Evolutionary conservation across 2,888 invertebrate genomes (phyloP).

Genomic region (Stegophylla sp.): DNA sequence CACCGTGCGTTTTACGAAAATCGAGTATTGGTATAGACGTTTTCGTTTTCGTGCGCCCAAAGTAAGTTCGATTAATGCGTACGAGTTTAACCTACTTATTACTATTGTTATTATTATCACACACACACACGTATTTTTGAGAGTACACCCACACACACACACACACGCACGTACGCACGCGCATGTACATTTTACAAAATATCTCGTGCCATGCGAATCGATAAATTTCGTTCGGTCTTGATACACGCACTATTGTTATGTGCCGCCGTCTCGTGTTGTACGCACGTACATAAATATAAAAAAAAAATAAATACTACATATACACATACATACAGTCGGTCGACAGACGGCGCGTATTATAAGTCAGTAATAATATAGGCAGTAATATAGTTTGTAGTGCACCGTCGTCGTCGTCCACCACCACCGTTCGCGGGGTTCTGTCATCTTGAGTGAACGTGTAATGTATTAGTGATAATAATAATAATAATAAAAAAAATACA

Average conservation of each 20-base stretch:
- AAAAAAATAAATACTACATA: too few species aligned
- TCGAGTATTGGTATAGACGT: too few species aligned
- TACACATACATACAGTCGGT: not conserved
- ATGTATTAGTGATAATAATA: not conserved
- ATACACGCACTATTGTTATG: slow-evolving; percentile 47
- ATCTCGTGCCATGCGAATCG: slow-evolving; percentile 50
- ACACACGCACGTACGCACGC: too few species aligned
- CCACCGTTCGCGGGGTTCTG: not conserved
- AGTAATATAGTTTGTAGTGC: too few species aligned
- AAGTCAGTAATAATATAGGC: not conserved
- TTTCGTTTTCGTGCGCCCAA: too few species aligned
- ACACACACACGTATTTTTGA: not conserved
- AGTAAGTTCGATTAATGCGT: too few species aligned
- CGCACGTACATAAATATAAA: too few species aligned
- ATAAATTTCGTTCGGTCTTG: slow-evolving; percentile 45
- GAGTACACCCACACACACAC: too few species aligned
- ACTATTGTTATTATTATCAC: not conserved
- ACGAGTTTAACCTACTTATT: too few species aligned
- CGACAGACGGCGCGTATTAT: not conserved
- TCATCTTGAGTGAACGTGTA: not conserved
- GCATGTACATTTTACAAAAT: not conserved
- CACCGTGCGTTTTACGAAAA: too few species aligned
- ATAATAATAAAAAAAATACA: slow-evolving; percentile 7
- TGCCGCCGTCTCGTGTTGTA: too few species aligned
- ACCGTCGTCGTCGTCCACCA: not conserved